Evolutionary conservation across 1,140 invertebrate species (phyloP), one percentile per base, ranked within the genome.

Genomic region (Gonioctena quinquepunctata): DNA sequence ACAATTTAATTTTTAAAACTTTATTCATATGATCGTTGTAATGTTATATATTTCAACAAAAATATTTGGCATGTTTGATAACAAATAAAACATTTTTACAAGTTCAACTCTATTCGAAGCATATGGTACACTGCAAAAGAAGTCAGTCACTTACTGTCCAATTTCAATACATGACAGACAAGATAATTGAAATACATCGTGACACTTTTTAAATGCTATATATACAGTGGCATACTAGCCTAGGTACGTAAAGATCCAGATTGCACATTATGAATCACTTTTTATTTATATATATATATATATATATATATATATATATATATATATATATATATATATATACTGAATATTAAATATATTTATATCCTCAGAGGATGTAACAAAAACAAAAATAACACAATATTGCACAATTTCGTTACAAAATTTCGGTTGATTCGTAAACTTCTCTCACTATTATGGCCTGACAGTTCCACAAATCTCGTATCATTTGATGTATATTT

Each of bases 11-110:
- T 42, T 42, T 42, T 42, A 11, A n/a, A 42, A 42, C 5, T 42
- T 42, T 42, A 67, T 67, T 60, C 67, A 50, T 52, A 71, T 71
- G 66, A 71, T 71, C 69, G 69, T 71, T 71, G 69, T 71, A 67
- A 71, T 71, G 52, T 71, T 71, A 71, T 65, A 71, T 71, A 62
- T 63, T 54, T 50, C 69, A 71, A 71, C 69, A 71, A 61, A 70
- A 71, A 62, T 63, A 63, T 18, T 63, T 48, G 18, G 42, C 61
- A 48, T 63, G 42, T 49, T 16, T 59, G 25, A 52, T 64, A 59
- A 67, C 66, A 67, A 71, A 52, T 71, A 60, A 67, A 23, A 33
- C 16, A 28, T 71, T 60, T 66, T 28, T 71, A 67, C 69, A 67
- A 25, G 16, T 63, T 50, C 16, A 63, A 22, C 13, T 49, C 61